phyloP scores from a whole-genome alignment of 2,113 vertebrate genomes.

The Cyprinodon tularosa region DNA sequence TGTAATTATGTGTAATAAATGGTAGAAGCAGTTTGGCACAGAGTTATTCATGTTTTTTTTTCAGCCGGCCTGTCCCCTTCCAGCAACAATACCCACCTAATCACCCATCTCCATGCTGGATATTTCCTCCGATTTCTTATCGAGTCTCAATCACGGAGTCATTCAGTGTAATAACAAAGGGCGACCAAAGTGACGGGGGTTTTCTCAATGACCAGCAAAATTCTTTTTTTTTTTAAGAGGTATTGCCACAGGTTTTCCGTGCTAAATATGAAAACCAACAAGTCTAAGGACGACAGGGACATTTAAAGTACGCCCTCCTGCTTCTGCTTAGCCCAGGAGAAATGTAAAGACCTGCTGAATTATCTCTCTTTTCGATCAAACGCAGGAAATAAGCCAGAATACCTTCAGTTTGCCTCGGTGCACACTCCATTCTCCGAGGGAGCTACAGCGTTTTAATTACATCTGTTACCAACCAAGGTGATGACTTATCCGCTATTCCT shows the following conservation, averaged over 20 bases:
- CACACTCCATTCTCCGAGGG: slow-evolving; percentile 34
- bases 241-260: neutral
- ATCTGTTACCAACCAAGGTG: slow-evolving; percentile 74
- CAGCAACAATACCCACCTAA: slow-evolving; percentile 53
- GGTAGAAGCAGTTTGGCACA: slow-evolving; percentile 94
- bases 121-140: slow-evolving; percentile 53
- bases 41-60: slow-evolving; percentile 65
- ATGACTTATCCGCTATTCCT: slow-evolving; percentile 74
- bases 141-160: slow-evolving; percentile 53
- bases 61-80: slow-evolving; percentile 54
- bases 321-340: slow-evolving; percentile 31
- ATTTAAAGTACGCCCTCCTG: slow-evolving; percentile 27
- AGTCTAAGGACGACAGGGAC: slow-evolving; percentile 15
- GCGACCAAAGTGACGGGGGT: neutral
- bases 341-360: slow-evolving; percentile 26
- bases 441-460: slow-evolving; percentile 66
- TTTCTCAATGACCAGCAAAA: slow-evolving; percentile 24
- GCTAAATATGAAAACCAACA: slow-evolving; percentile 6
- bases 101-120: slow-evolving; percentile 31
- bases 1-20: slow-evolving; percentile 99
- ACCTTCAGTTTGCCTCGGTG: slow-evolving; percentile 42
- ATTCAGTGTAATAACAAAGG: slow-evolving; percentile 53
- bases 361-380: slow-evolving; percentile 59
- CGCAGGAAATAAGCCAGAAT: slow-evolving; percentile 53
- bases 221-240: neutral